Base-by-base conservation (phyloP, 1,140 invertebrate genomes). In the Littorina saxatilis region DNA sequence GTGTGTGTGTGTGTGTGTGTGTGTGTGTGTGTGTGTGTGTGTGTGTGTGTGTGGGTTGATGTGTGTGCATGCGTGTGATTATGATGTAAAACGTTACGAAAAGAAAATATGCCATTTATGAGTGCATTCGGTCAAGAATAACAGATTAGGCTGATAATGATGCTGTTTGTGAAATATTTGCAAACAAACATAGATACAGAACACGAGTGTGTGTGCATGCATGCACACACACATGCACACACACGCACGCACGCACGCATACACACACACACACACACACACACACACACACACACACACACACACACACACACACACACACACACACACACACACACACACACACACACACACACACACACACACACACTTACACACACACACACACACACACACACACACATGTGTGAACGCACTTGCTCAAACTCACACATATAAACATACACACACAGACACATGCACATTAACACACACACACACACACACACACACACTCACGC, bases 1-100 rank as follows among this genome's bases (percentile, higher is more conserved):
- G 52, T 58, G 52, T 58, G 20, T 58, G 52, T 58, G 52, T 58
- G 52, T 58, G 52, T 58, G 52, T 58, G 52, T 58, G 52, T 58
- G 52, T 58, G 52, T 58, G 20, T 20, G 52, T 58, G 55, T 58
- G 55, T 17, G 52, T 58, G 55, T 58, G 20, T 58, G 55, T 58
- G 55, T 23, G 20, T 23, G 20, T 58, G 55, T 58, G 5, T 3
- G 5, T 17, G 5, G 4, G 20, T 20, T 17, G 4, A 20, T 58
- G 20, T 58, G 52, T 58, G 5, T n/a, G 27, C 52, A 3, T 58
- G 52, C 5, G 23, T 23, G 11, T 58, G 7, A 1, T 20, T 5
- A 23, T 20, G 55, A 17, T 20, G 55, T 58, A n/a, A 58, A 58
- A 20, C 23, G 55, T n/a, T 5, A 58, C 20, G 20, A 5, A 58